Evolutionary conservation across 2,888 invertebrate genomes (phyloP).

Genomic region (Himalopsyche anomala): DNA sequence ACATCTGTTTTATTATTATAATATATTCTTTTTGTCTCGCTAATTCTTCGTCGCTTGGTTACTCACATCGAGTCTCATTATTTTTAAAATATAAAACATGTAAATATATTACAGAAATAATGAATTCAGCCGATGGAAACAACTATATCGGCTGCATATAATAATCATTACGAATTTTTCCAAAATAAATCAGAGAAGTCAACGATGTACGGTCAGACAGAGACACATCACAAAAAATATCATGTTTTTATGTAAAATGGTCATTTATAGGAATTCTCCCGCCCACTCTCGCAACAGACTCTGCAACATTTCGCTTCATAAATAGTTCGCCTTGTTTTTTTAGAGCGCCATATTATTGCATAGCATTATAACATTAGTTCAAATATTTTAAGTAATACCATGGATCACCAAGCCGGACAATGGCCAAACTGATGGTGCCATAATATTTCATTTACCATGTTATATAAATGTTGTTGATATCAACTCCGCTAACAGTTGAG

Average conservation of each 20-base stretch:
- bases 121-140: no score
- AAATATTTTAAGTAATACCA: not conserved
- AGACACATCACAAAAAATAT: slow-evolving; percentile 4
- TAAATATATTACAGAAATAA: no score
- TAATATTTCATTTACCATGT: no score
- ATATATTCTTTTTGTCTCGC: no score
- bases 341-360: slow-evolving; percentile 9
- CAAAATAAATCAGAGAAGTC: slow-evolving; percentile 24
- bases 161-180: slow-evolving; percentile 16
- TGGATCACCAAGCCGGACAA: not conserved
- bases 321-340: slow-evolving; percentile 21
- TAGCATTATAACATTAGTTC: slow-evolving; percentile 14
- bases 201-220: not conserved
- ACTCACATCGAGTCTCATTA: no score
- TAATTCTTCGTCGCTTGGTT: no score
- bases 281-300: not conserved
- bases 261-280: not conserved
- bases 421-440: no score
- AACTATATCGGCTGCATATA: not conserved
- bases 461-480: no score
- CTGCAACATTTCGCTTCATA: slow-evolving; percentile 12
- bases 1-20: no score
- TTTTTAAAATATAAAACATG: no score
- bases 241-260: slow-evolving; percentile 29
- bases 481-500: no score